These are phyloP conservation scores for Bufo bufo DNA, from an alignment of 2,113 vertebrate species.

Conservation along the genomic window DNA sequence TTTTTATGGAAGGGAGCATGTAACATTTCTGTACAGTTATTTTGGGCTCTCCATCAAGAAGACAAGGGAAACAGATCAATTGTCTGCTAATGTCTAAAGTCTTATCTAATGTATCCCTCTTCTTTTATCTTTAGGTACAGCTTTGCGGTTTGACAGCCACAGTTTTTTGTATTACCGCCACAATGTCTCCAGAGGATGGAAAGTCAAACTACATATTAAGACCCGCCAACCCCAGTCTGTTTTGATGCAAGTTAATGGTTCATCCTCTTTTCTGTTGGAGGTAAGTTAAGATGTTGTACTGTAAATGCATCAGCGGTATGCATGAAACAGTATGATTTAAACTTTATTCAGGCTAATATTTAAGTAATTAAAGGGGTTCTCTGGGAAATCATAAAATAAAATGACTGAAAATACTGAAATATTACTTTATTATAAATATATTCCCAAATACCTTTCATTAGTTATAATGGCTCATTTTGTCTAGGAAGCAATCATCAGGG, in stretches of 20 bases:
- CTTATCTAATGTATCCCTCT: background rate
- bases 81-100: background rate
- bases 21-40: background rate
- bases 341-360: no score
- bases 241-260: slow-evolving; percentile 73
- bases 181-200: slow-evolving; percentile 66
- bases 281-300: slow-evolving; percentile 65
- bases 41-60: background rate
- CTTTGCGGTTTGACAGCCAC: slow-evolving; percentile 79
- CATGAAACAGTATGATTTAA: background rate
- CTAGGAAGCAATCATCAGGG: no score
- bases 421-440: no score
- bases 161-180: slow-evolving; percentile 82
- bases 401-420: no score
- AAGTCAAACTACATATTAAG: slow-evolving; percentile 82
- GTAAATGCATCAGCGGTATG: background rate
- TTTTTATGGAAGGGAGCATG: background rate
- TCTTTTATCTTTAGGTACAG: slow-evolving; percentile 76
- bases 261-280: slow-evolving; percentile 77
- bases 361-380: no score
- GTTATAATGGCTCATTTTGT: no score
- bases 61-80: background rate
- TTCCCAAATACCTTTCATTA: no score
- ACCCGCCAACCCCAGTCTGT: slow-evolving; percentile 77
- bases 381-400: no score